Evolutionary conservation across 2,113 vertebrate species (phyloP), one percentile per base, ranked within the genome.

Genomic region (Triplophysa siluroides): DNA sequence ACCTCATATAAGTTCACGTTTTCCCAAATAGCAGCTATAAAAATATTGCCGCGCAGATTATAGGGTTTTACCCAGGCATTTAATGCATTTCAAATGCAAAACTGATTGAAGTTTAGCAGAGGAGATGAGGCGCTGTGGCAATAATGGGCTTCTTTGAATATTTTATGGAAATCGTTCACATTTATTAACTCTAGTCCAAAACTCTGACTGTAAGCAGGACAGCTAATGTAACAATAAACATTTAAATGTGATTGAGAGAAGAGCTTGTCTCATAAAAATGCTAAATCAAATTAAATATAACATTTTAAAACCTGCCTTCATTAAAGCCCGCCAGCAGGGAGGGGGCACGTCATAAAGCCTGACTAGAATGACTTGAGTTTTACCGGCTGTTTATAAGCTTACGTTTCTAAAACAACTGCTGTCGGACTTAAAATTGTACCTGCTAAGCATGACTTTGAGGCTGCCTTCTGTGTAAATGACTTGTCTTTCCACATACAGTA

Each of bases 61-160:
- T 84, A 91, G 78, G 79, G 91, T 88, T 92, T 90, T 88, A 87
- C 81, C 81, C 78, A 87, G 85, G 85, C 88, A 89, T 87, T 91
- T 92, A 93, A 93, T 90, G 89, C 88, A 89, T 92, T 93, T 92
- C 87, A 91, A 90, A 91, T 94, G 90, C 90, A 89, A 92, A 93
- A 93, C 78, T 89, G 88, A 94, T 90, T 93, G 88, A 92, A 91
- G 90, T 90, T 92, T 91, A 92, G 88, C 87, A 86, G 88, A 66
- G 88, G 81, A 92, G 88, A 92, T 89, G 91, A 93, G 92, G 93
- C 88, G 84, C 87, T 84, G 88, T 90, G 84, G 88, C 86, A 91
- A 90, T 92, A 92, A 93, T 91, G 87, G 80, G 84, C 86, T 90
- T 84, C 81, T 91, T 89, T 93, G 92, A 95, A 94, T 94, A 93